phyloP scores from a whole-genome alignment of 2,113 vertebrate genomes.

The Cyprinodon variegatus region DNA sequence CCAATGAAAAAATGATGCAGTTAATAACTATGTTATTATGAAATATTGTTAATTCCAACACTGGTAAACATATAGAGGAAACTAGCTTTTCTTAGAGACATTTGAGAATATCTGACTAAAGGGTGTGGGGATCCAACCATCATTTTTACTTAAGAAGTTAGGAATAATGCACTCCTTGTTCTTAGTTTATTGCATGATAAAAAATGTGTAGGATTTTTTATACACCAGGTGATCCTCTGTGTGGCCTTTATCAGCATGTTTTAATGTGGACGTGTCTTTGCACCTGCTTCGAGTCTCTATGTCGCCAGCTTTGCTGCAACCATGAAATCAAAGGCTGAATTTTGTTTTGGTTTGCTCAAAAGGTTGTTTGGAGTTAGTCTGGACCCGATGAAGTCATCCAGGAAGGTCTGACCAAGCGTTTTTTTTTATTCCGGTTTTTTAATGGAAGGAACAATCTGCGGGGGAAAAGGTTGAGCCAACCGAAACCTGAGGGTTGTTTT shows the following conservation, averaged over 20 bases:
- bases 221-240: background rate
- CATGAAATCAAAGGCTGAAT: conserved; percentile 15
- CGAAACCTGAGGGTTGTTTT: conserved; percentile 56
- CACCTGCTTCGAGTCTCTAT: conserved; percentile 56
- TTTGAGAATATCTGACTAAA: no score
- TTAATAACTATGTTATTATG: no score
- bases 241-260: conserved; percentile 6
- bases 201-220: conserved; percentile 32
- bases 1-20: no score
- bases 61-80: no score
- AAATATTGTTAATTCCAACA: no score
- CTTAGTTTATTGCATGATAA: background rate
- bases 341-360: conserved; percentile 59
- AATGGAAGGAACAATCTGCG: conserved; percentile 61
- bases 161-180: background rate
- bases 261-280: conserved; percentile 23
- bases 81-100: no score
- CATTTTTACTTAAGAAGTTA: no score
- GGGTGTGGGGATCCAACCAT: no score
- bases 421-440: conserved; percentile 1
- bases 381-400: conserved; percentile 54
- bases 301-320: conserved; percentile 53
- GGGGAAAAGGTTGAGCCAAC: conserved; percentile 38
- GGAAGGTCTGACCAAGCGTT: conserved; percentile 31
- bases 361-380: conserved; percentile 54